phyloP scores from a whole-genome alignment of 2,888 invertebrate species.

The Steinernema scapterisci region DNA sequence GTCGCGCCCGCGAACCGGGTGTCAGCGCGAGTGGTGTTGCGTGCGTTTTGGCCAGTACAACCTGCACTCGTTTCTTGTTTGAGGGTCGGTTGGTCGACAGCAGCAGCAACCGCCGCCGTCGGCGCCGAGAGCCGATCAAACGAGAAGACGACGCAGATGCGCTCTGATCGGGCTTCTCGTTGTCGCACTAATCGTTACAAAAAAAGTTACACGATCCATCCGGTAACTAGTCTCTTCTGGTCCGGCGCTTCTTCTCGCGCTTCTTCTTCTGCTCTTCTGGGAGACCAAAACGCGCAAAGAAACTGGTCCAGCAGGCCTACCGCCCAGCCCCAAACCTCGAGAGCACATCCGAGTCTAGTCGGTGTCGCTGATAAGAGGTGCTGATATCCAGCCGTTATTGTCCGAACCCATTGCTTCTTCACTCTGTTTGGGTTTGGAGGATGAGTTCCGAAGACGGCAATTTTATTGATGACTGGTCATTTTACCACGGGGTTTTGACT shows the following conservation, averaged over 20 bases:
- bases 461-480: too few relatives aligned
- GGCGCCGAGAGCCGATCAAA: background rate
- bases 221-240: conserved; percentile 27
- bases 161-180: background rate
- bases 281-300: background rate
- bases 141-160: too few relatives aligned
- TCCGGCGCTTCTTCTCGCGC: background rate
- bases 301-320: background rate
- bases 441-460: too few relatives aligned
- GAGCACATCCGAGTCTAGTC: background rate
- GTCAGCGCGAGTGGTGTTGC: conserved; percentile 4
- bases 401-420: too few relatives aligned
- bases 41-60: conserved; percentile 32
- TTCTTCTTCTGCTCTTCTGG: background rate
- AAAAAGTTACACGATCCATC: conserved; percentile 22
- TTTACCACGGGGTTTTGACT: too few relatives aligned
- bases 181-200: conserved; percentile 9
- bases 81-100: background rate
- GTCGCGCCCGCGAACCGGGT: background rate
- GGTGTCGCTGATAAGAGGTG: background rate
- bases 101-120: background rate
- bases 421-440: too few relatives aligned
- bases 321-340: background rate
- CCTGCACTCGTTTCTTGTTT: conserved; percentile 29
- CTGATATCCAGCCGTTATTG: conserved; percentile 13